phyloP scores from a whole-genome alignment of 1,140 invertebrate species.

The Hermatobates lingyangjiaoensis region DNA sequence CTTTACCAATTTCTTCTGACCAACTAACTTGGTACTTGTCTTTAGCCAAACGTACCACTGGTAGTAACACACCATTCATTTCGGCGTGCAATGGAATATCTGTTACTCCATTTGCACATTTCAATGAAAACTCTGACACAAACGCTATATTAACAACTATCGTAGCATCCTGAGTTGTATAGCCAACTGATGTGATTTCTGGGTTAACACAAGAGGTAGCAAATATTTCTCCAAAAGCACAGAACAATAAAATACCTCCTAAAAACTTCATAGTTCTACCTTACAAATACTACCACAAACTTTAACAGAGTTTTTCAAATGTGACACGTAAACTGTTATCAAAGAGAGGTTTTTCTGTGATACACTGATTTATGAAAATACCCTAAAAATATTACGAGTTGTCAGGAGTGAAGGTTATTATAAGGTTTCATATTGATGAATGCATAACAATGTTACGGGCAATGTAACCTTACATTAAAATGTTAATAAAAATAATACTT shows the following conservation, averaged over 20 bases:
- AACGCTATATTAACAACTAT: constrained; percentile 66
- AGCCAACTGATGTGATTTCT: constrained; percentile 27
- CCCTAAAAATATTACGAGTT: no score
- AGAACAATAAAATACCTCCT: background rate
- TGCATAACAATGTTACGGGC: no score
- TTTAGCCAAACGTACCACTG: constrained; percentile 50
- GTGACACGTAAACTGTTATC: no score
- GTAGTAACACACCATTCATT: constrained; percentile 57
- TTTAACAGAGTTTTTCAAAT: no score
- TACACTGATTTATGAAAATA: no score
- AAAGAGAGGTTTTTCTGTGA: no score
- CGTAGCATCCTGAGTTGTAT: constrained; percentile 79
- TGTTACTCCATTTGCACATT: constrained; percentile 41
- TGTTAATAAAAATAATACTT: no score
- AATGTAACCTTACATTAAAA: no score
- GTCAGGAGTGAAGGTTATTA: no score
- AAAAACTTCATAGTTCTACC: no score
- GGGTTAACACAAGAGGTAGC: constrained; percentile 12
- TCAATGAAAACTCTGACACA: constrained; percentile 51
- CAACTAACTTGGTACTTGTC: constrained; percentile 61
- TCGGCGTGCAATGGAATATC: constrained; percentile 65
- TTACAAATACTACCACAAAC: no score
- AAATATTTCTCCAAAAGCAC: background rate
- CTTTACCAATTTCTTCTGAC: constrained; percentile 67
- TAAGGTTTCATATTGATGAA: no score